phyloP scores from a whole-genome alignment of 2,888 invertebrate genomes.

The Drosophila yooni region DNA sequence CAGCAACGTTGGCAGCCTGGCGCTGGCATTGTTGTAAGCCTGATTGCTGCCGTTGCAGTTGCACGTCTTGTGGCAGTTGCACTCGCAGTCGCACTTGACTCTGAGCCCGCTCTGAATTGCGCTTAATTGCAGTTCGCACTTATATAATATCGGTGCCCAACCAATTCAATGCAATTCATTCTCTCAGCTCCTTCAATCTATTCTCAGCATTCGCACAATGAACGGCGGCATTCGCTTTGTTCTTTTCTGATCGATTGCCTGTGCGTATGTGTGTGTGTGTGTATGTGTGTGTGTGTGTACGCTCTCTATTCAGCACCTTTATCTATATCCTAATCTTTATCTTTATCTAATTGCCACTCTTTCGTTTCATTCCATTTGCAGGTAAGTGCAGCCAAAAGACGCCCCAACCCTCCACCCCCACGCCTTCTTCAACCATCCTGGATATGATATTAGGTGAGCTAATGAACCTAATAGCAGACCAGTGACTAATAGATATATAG shows the following conservation, averaged over 20 bases:
- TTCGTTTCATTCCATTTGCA: constrained; percentile 41
- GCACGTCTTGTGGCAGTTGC: constrained; percentile 5
- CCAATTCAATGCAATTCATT: constrained; percentile 41
- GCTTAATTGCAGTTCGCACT: constrained; percentile 70
- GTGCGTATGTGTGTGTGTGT: neutral
- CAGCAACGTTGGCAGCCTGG: constrained; percentile 15
- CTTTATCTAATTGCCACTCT: constrained; percentile 51
- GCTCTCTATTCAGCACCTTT: constrained; percentile 21
- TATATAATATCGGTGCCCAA: constrained; percentile 50
- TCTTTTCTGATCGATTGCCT: constrained; percentile 63
- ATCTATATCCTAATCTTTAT: constrained; percentile 21
- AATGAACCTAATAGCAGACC: neutral
- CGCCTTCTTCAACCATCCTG: neutral
- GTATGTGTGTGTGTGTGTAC: neutral
- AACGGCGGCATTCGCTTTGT: constrained; percentile 62
- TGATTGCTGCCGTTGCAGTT: constrained; percentile 36
- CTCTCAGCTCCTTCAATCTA: constrained; percentile 15
- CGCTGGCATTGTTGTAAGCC: constrained; percentile 35
- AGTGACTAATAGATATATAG: neutral
- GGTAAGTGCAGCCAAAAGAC: constrained; percentile 43
- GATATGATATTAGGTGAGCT: constrained; percentile 26
- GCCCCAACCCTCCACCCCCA: neutral
- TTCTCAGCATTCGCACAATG: constrained; percentile 30
- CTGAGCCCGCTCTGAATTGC: constrained; percentile 67
- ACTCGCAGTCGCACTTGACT: constrained; percentile 54